Evolutionary conservation across 2,888 invertebrate species (phyloP), one percentile per base, ranked within the genome.

Genomic region (Plemyria rubiginata): DNA sequence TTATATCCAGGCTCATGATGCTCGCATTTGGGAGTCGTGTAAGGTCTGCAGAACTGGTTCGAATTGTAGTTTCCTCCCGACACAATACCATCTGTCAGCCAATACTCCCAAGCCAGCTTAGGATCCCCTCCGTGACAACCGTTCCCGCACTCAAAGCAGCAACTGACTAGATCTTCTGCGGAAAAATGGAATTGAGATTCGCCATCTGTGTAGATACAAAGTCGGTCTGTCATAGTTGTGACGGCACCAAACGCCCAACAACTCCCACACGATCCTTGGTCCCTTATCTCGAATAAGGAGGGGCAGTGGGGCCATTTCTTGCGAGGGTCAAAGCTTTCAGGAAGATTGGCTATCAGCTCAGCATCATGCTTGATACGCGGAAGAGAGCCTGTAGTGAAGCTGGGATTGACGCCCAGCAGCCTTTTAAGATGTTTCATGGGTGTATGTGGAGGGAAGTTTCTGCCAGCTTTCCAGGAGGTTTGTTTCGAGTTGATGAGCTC

Each of bases 161-260:
- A 98, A 15, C 96, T 94, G 2, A 97, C 92, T 60, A 98, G 92
- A 87, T 98, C 97, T 80, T 98, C 97, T 15, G 98, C 95, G 0
- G 98, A 97, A 74, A 97, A 94, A 73, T 96, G 95, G 78, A 96
- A 95, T 80, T 96, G 94, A 11, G 92, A 80, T 15, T 94, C 92
- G 28, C 95, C 97, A 40, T 95, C 94, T 0, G 96, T 96, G 76
- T 96, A 95, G 72, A 97, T 97, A 85, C 98, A 98, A 38, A 95
- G 94, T 54, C 98, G 93, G 85, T 98, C 98, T 0, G 97, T 96
- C 57, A 62, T 62, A 22, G 62, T 41, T 45, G 49, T 43, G 9
- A 60, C 60, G 4, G 98, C 97, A 36, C 97, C 98, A 82, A 98
- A 97, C 0, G 97, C 98, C 98, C 98, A 98, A 88, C 98, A 98